A percentile compares a stretch with the other conserved stretches of the same genome.
phyloP scores from a whole-genome alignment of 2,888 invertebrate species.

The Lobophora halterata region DNA sequence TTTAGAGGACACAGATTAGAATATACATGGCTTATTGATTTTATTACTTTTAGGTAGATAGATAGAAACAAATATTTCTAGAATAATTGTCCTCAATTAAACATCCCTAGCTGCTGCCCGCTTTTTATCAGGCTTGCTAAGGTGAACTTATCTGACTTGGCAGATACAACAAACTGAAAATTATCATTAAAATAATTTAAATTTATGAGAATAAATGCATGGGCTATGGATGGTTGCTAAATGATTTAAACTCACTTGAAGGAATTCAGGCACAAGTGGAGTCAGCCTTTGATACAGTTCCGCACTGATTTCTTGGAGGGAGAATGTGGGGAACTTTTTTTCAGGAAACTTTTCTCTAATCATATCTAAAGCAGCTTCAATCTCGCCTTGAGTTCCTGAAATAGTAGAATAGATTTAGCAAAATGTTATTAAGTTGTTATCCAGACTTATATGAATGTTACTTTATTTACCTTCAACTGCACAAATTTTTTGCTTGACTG shows the following conservation, averaged over 20 bases:
- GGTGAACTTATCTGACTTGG: too few species aligned
- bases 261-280: slow-evolving; percentile 77
- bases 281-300: slow-evolving; percentile 74
- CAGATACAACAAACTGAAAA: background rate
- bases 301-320: slow-evolving; percentile 82
- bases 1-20: too few species aligned
- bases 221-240: background rate
- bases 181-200: background rate
- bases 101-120: too few species aligned
- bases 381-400: slow-evolving; percentile 86
- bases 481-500: slow-evolving; percentile 89
- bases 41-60: too few species aligned
- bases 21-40: too few species aligned
- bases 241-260: slow-evolving; percentile 70
- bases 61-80: too few species aligned
- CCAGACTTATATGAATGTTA: slow-evolving; percentile 3
- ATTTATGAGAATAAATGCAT: too few species aligned
- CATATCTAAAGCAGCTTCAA: slow-evolving; percentile 90
- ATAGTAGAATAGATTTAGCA: slow-evolving; percentile 8
- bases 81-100: background rate
- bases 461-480: slow-evolving; percentile 85
- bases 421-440: background rate
- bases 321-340: slow-evolving; percentile 89
- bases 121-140: too few species aligned
- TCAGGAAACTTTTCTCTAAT: slow-evolving; percentile 92